phyloP scores from a whole-genome alignment of 2,113 vertebrate species.

The Gallinago jamesoni region DNA sequence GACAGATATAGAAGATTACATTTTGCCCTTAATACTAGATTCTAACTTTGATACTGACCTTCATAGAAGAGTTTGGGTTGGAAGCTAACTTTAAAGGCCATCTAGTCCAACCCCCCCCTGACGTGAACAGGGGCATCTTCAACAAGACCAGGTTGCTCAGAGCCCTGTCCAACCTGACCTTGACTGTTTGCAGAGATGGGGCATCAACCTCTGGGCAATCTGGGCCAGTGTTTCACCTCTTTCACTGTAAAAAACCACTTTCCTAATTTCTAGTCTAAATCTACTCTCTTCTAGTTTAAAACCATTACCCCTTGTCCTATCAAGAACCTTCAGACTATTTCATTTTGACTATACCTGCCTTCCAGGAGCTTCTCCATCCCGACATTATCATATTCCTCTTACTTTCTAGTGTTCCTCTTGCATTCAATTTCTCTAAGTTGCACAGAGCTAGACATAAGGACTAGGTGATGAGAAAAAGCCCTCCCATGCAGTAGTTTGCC shows the following conservation, averaged over 20 bases:
- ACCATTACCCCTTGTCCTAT: neutral
- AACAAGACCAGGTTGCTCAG: neutral
- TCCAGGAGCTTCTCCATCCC: neutral
- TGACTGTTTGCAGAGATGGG: neutral
- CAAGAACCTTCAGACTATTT: neutral
- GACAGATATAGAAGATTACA: neutral
- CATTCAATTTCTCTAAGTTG: neutral
- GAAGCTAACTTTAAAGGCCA: neutral
- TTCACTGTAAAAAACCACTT: neutral
- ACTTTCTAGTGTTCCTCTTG: neutral
- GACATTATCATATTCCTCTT: neutral
- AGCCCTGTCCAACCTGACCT: neutral
- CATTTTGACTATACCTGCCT: neutral
- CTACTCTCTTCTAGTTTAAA: neutral
- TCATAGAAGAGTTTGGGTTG: neutral
- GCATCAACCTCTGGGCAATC: neutral
- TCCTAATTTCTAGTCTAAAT: neutral
- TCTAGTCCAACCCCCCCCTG: neutral
- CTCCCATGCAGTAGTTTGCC: neutral
- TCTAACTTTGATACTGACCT: neutral
- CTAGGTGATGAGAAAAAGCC: neutral
- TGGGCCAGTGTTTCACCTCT: neutral
- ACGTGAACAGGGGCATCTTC: neutral
- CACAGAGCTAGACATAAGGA: neutral
- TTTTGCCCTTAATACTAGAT: neutral